phyloP scores from a whole-genome alignment of 1,140 invertebrate species.

The Drosophila watanabei region DNA sequence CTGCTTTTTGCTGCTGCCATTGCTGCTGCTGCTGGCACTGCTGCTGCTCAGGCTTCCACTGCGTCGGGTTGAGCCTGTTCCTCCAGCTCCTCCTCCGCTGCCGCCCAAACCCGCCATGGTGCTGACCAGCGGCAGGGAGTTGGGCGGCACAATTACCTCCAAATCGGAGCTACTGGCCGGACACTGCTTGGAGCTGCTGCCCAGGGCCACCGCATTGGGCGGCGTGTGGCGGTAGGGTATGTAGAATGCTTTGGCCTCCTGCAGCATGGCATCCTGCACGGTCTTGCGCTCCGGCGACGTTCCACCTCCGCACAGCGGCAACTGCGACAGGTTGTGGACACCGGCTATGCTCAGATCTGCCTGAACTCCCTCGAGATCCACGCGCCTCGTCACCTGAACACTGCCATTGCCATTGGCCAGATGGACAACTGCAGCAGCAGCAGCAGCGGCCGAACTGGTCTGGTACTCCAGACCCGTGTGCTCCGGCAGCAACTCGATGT shows the following conservation, averaged over 20 bases:
- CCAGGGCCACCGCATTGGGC: constrained; percentile 66
- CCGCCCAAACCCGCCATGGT: constrained; percentile 57
- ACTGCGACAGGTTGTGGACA: constrained; percentile 73
- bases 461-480: constrained; percentile 68
- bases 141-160: constrained; percentile 70
- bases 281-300: constrained; percentile 64
- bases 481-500: constrained; percentile 73
- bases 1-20: constrained; percentile 71
- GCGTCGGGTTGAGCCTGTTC: constrained; percentile 44
- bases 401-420: constrained; percentile 73
- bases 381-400: constrained; percentile 46
- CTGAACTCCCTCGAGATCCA: constrained; percentile 43
- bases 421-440: constrained; percentile 40
- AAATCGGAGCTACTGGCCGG: constrained; percentile 57
- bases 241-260: constrained; percentile 73
- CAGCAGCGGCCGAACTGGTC: constrained; percentile 54
- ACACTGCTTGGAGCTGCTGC: constrained; percentile 63
- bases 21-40: constrained; percentile 73
- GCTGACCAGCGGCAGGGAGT: constrained; percentile 67
- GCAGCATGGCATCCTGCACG: constrained; percentile 61
- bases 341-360: constrained; percentile 67
- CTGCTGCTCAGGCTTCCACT: constrained; percentile 77
- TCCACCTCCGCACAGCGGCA: constrained; percentile 59
- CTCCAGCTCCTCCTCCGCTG: constrained; percentile 19
- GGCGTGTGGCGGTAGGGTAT: constrained; percentile 79